Percentiles rank a stretch among this genome's conserved stretches.
Conservation (phyloP, 2,113 vertebrate genomes). For the Cairina moschata region DNA sequence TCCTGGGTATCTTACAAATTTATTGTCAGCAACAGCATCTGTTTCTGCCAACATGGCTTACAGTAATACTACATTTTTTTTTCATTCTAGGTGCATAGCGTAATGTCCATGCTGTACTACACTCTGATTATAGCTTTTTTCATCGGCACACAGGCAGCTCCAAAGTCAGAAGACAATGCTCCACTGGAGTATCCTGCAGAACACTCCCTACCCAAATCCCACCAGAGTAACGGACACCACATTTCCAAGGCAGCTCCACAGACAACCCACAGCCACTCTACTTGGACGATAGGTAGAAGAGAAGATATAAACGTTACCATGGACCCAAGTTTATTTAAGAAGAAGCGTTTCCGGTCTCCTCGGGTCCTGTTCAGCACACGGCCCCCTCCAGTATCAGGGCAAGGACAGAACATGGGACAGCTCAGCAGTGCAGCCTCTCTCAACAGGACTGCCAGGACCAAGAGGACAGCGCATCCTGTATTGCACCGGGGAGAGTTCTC, state of each 20-base stretch:
- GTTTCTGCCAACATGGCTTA: background rate
- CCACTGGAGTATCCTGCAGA: slow-evolving; percentile 75
- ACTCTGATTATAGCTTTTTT: slow-evolving; percentile 94
- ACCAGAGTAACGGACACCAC: slow-evolving; percentile 68
- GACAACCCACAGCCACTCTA: slow-evolving; percentile 56
- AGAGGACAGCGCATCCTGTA: slow-evolving; percentile 79
- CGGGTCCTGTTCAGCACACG: slow-evolving; percentile 93
- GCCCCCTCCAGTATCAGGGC: slow-evolving; percentile 74
- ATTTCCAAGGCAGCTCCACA: slow-evolving; percentile 68
- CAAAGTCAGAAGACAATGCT: slow-evolving; percentile 88
- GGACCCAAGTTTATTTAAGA: slow-evolving; percentile 91
- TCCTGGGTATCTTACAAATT: background rate
- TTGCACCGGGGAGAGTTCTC: slow-evolving; percentile 95
- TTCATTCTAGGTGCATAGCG: slow-evolving; percentile 77
- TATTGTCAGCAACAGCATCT: background rate
- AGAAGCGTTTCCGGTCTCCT: slow-evolving; percentile 85
- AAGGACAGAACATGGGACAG: slow-evolving; percentile 64
- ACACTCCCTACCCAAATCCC: slow-evolving; percentile 61
- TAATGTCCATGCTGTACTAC: slow-evolving; percentile 97
- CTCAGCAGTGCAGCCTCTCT: slow-evolving; percentile 54
- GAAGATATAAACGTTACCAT: slow-evolving; percentile 82
- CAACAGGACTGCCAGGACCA: slow-evolving; percentile 81
- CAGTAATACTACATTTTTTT: slow-evolving; percentile 51
- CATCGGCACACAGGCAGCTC: slow-evolving; percentile 94
- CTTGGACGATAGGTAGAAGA: slow-evolving; percentile 28